Base-by-base conservation (phyloP, 2,113 vertebrate genomes). In the Tachysurus fulvidraco region DNA sequence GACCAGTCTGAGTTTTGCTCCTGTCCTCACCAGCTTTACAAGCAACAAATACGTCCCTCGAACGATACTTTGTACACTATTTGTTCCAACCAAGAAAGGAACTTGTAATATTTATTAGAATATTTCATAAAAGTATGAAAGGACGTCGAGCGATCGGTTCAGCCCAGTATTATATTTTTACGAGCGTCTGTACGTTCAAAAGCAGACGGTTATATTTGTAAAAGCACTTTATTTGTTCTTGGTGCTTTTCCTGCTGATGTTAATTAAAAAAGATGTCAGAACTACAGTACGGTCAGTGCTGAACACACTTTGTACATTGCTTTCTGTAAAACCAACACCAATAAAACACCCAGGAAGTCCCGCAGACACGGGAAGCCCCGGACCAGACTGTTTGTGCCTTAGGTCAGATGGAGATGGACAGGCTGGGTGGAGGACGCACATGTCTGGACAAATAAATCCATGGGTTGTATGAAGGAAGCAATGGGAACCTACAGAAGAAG, bases 71-170 rank as follows among this genome's bases (percentile, higher is more conserved):
- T 84, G 19, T 83, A 85, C 81, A 85, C 81, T 71, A 54, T 73
- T 87, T 78, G 65, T 88, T 88, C 83, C 74, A 83, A 87, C 87
- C 46, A 19, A 83, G 81, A 87, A 81, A 83, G 62, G 65, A 81
- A 81, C 87, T 64, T 83, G 80, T 88, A 89, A 89, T 86, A 83
- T 89, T 87, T 81, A 87, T 91, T 83, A 69, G 79, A 88, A 86
- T 82, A 83, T 81, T 88, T 88, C 71, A 89, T 88, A 81, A 85
- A 88, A 88, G 88, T 85, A 79, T 79, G 83, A 88, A 88, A 81
- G 74, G 57, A 59, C 36, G 5, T 80, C 71, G 65, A 57, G 64
- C 28, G 83, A 86, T 77, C 74, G 81, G 67, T 86, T 83, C 19
- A n/a, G 57, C 67, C 76, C 73, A 46, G 65, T 54, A 74, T 65